phyloP scores from a whole-genome alignment of 2,797 vertebrate species.

The Sebastes oblongus region DNA sequence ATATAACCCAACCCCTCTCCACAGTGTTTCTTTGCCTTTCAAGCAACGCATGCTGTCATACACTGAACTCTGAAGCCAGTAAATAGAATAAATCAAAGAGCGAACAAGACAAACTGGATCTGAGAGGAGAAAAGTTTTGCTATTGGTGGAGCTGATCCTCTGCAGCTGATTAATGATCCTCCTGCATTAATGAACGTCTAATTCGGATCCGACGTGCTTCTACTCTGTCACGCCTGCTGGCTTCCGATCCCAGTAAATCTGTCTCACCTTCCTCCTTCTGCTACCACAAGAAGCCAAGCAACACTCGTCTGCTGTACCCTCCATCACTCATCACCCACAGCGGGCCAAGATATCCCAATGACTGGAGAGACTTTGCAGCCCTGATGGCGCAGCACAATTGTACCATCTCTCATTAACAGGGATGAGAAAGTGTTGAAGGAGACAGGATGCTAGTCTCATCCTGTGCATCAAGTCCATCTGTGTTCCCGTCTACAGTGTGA shows the following conservation, averaged over 20 bases:
- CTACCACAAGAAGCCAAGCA: slow-evolving; percentile 27
- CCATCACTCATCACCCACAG: slow-evolving; percentile 25
- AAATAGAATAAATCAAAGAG: neutral
- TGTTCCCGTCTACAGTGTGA: neutral
- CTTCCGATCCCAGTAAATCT: slow-evolving; percentile 25
- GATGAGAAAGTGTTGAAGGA: slow-evolving; percentile 62
- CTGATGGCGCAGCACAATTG: slow-evolving; percentile 57
- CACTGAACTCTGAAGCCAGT: neutral
- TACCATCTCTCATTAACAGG: slow-evolving; percentile 56
- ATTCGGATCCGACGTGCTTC: slow-evolving; percentile 13
- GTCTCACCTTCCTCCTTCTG: slow-evolving; percentile 34
- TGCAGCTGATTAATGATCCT: slow-evolving; percentile 11
- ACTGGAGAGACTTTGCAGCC: slow-evolving; percentile 57
- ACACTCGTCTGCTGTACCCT: slow-evolving; percentile 33
- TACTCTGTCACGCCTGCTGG: neutral
- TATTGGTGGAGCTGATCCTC: neutral
- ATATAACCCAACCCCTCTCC: neutral
- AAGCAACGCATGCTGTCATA: no score
- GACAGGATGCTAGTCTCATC: slow-evolving; percentile 63
- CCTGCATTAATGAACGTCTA: slow-evolving; percentile 13
- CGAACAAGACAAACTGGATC: neutral
- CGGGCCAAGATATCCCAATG: slow-evolving; percentile 38
- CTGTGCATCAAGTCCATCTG: slow-evolving; percentile 57
- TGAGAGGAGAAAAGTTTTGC: neutral
- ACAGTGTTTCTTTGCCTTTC: neutral